A percentile compares a stretch with the other conserved stretches of the same genome.
Conservation (phyloP, 2,888 invertebrate species). For the Drosophila longiperda region DNA sequence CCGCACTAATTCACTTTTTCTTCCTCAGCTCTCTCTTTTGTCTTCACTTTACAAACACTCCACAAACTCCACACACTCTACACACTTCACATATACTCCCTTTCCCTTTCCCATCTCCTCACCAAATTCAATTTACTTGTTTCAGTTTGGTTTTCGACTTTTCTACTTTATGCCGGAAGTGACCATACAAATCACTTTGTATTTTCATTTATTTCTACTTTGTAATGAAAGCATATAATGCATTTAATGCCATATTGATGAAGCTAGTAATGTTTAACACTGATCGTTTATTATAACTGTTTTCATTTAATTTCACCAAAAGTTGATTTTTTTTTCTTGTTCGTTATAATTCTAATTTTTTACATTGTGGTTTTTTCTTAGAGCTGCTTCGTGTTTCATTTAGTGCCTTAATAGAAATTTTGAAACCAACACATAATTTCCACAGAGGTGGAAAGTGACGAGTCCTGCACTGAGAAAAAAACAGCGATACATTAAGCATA, state of each 20-base stretch:
- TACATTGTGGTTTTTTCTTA: conserved; percentile 11
- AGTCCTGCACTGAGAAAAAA: not conserved
- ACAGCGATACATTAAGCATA: not conserved
- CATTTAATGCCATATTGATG: not conserved
- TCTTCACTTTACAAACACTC: not conserved
- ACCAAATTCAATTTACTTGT: conserved; percentile 71
- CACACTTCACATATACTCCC: not conserved
- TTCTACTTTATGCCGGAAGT: conserved; percentile 28
- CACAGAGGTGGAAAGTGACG: not conserved
- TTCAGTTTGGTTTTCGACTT: conserved; percentile 55
- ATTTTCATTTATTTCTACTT: not conserved
- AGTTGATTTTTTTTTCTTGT: not conserved
- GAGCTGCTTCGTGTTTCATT: conserved; percentile 29
- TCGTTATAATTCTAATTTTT: conserved; percentile 1
- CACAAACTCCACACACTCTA: not conserved
- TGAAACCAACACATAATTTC: conserved; percentile 4
- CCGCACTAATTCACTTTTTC: conserved; percentile 75
- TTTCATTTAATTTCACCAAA: conserved; percentile 3
- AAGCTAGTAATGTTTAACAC: not conserved
- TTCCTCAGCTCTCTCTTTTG: conserved; percentile 22
- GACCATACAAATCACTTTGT: conserved; percentile 16
- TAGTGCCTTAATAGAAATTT: conserved; percentile 21
- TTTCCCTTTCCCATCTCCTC: not conserved
- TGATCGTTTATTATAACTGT: conserved; percentile 3
- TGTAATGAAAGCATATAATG: not conserved